Evolutionary conservation across 2,888 invertebrate genomes (phyloP).

Genomic region (Synergus gifuensis): DNA sequence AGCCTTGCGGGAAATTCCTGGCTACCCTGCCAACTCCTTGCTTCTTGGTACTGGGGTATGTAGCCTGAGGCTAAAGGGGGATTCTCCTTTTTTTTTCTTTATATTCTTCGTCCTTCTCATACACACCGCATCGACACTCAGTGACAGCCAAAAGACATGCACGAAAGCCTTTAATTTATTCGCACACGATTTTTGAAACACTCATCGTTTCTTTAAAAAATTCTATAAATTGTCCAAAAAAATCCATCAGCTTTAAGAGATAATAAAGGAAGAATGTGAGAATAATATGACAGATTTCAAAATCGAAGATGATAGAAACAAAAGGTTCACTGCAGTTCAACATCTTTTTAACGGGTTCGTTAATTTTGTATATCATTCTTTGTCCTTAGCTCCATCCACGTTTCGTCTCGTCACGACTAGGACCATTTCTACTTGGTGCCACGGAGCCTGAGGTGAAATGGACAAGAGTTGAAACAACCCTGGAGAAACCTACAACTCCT

Average conservation of each 20-base stretch:
- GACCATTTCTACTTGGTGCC: conserved; percentile 23
- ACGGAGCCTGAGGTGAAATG: conserved; percentile 17
- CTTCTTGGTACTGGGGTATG: conserved; percentile 65
- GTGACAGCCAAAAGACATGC: neutral
- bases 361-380: neutral
- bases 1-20: conserved; percentile 77
- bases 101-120: conserved; percentile 56
- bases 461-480: conserved; percentile 45
- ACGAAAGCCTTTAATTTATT: conserved; percentile 3
- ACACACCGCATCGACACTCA: neutral
- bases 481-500: conserved; percentile 53
- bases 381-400: conserved; percentile 19
- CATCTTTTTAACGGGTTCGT: neutral
- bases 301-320: neutral
- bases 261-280: too few species aligned
- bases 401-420: conserved; percentile 7
- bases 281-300: too few species aligned
- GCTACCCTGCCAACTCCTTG: conserved; percentile 62
- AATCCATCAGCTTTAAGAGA: neutral
- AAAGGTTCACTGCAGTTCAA: neutral
- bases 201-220: neutral
- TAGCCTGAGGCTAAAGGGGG: conserved; percentile 51
- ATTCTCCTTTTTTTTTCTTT: conserved; percentile 51
- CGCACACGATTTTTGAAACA: neutral
- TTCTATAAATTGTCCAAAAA: neutral